A percentile compares a stretch with the other conserved stretches of the same genome.
Evolutionary conservation across 2,113 vertebrate genomes (phyloP).

Genomic region (Chrysochloris asiatica): DNA sequence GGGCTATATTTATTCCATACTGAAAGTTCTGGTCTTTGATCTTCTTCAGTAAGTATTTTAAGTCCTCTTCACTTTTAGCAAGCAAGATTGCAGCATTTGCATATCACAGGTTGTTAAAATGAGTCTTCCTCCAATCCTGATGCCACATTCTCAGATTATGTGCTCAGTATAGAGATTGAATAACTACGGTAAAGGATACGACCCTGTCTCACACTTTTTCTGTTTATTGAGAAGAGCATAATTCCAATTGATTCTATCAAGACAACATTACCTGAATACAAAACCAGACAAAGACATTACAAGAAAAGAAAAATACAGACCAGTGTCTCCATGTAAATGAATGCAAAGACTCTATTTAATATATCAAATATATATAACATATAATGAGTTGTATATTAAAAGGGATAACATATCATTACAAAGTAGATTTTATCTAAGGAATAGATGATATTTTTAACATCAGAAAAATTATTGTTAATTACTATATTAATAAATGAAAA

Average conservation of each 20-base stretch:
- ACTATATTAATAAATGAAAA: background rate
- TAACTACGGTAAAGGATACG: no score
- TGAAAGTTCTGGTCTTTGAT: no score
- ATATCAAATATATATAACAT: background rate
- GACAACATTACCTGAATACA: background rate
- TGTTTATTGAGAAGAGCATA: background rate
- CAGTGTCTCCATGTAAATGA: background rate
- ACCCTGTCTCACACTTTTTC: no score
- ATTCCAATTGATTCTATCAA: background rate
- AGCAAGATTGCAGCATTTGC: no score
- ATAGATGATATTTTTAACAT: background rate
- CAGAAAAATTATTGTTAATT: background rate
- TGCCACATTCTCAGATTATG: no score
- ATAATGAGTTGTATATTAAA: background rate
- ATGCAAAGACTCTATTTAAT: background rate
- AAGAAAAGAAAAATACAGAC: background rate
- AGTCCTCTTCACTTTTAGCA: no score
- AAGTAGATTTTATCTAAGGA: background rate
- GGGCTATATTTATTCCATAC: no score
- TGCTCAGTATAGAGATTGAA: no score
- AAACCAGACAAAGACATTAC: background rate
- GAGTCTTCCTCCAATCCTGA: no score
- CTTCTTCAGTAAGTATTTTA: no score
- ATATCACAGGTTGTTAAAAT: no score
- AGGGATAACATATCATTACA: background rate